phyloP scores from a whole-genome alignment of 2,113 vertebrate genomes.

The Nyctibius bracteatus region DNA sequence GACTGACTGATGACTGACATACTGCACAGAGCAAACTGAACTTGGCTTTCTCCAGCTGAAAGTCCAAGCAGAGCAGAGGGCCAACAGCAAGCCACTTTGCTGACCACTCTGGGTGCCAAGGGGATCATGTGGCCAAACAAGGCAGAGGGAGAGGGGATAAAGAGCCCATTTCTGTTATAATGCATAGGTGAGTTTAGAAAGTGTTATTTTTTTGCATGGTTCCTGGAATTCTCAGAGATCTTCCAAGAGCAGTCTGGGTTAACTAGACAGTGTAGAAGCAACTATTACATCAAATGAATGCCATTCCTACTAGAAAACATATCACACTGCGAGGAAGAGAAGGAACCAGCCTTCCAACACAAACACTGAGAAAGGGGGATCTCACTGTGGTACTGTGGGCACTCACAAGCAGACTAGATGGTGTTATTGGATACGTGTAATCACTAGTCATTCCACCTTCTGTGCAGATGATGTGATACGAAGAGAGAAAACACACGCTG shows the following conservation, averaged over 20 bases:
- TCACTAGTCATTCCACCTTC: not conserved
- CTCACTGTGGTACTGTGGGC: not conserved
- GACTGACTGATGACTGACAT: not conserved
- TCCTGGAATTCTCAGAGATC: not conserved
- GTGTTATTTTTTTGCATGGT: not conserved
- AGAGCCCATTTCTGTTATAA: not conserved
- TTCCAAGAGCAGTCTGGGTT: not conserved
- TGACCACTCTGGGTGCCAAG: not conserved
- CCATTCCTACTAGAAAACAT: not conserved
- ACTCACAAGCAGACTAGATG: not conserved
- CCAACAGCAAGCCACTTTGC: not conserved
- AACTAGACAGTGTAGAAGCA: not conserved
- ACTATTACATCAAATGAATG: not conserved
- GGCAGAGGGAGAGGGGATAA: not conserved
- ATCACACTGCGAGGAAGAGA: not conserved
- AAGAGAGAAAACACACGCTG: not conserved
- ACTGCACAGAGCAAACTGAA: not conserved
- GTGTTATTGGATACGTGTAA: not conserved
- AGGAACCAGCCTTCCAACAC: not conserved
- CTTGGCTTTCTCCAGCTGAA: not conserved
- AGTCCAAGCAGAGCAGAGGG: not conserved
- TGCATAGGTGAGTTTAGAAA: not conserved
- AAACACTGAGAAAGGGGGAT: not conserved
- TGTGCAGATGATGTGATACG: not conserved
- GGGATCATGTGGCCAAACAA: not conserved